These are phyloP conservation scores for Anastrepha obliqua DNA, from an alignment of 1,140 invertebrate species.

Conservation along the genomic window DNA sequence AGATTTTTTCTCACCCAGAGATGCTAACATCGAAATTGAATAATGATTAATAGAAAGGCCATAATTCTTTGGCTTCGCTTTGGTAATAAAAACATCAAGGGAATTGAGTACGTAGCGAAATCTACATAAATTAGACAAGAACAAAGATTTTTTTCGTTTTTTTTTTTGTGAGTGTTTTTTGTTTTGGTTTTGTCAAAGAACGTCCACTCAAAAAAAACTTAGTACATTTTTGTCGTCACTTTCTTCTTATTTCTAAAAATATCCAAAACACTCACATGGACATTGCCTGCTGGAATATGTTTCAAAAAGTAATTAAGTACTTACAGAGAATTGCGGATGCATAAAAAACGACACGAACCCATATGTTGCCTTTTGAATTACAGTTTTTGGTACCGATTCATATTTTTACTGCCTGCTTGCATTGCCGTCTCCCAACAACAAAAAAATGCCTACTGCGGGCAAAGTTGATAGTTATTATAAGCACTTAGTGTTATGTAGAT, in stretches of 20 bases:
- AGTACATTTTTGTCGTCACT: not conserved
- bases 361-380: not conserved
- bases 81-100: slow-evolving; percentile 45
- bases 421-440: not conserved
- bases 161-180: not conserved
- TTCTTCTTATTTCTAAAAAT: not conserved
- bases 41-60: slow-evolving; percentile 38
- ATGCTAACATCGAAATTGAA: slow-evolving; percentile 24
- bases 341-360: not conserved
- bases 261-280: not conserved
- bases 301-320: slow-evolving; percentile 37
- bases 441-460: not conserved
- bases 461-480: slow-evolving; percentile 1
- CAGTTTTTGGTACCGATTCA: not conserved
- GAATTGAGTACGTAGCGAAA: slow-evolving; percentile 9
- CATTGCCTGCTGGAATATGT: not conserved
- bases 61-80: slow-evolving; percentile 31
- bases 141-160: not conserved
- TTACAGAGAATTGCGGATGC: slow-evolving; percentile 9
- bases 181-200: not conserved
- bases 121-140: slow-evolving; percentile 12
- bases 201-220: not conserved
- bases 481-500: not conserved
- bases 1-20: not conserved
- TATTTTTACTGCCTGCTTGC: not conserved